These are phyloP conservation scores for Drosophila ironensis DNA, from an alignment of 1,140 invertebrate genomes.

Conservation along the genomic window DNA sequence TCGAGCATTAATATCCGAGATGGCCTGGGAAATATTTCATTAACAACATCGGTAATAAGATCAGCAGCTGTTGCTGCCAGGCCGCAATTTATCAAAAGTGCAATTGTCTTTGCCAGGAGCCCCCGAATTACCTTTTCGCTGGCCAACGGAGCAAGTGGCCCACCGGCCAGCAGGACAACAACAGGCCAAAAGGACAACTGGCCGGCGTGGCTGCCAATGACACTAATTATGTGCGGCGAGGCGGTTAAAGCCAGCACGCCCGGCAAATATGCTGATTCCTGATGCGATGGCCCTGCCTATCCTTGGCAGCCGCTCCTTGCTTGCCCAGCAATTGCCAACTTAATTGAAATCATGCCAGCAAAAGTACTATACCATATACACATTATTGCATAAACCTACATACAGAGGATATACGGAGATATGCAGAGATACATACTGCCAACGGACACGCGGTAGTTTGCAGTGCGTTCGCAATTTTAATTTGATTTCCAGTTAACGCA, in stretches of 20 bases:
- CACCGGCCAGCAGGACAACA: not conserved
- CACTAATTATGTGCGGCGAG: conserved; percentile 67
- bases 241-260: conserved; percentile 30
- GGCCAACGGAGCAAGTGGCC: conserved; percentile 29
- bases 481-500: conserved; percentile 44
- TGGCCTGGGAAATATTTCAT: conserved; percentile 37
- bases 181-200: not conserved
- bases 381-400: conserved; percentile 7
- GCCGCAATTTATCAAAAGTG: conserved; percentile 58
- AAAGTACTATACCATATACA: conserved; percentile 33
- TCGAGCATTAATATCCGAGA: conserved; percentile 16
- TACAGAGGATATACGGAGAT: not conserved
- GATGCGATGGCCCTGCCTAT: conserved; percentile 8
- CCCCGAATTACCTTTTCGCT: conserved; percentile 33
- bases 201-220: conserved; percentile 41
- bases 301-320: conserved; percentile 9
- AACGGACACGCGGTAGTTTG: conserved; percentile 11
- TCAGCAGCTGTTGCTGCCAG: conserved; percentile 47
- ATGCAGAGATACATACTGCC: not conserved
- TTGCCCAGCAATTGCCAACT: conserved; percentile 56
- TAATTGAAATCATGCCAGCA: conserved; percentile 60
- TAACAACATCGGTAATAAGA: conserved; percentile 58
- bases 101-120: conserved; percentile 54
- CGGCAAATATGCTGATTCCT: conserved; percentile 44
- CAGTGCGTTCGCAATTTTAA: conserved; percentile 32